Percentiles rank a stretch among this genome's conserved stretches.
These are phyloP conservation scores for Troides oblongomaculatus DNA, from an alignment of 2,888 invertebrate species.

Conservation along the genomic window DNA sequence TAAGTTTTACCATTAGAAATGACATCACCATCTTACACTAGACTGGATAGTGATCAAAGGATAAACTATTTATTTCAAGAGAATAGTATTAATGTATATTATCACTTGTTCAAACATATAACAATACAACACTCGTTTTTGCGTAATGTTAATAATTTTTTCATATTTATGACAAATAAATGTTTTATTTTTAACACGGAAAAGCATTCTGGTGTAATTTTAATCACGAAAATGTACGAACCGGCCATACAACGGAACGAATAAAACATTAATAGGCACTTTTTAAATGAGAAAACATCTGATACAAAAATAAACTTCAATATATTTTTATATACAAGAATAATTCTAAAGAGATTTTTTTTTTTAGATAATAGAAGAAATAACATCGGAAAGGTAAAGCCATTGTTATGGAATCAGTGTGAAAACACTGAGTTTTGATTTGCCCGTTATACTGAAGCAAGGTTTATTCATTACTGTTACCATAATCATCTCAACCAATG, in stretches of 20 bases:
- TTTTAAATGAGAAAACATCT: constrained; percentile 9
- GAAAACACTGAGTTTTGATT: too few relatives aligned
- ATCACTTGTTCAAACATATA: background rate
- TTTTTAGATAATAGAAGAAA: background rate
- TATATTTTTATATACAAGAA: constrained; percentile 11
- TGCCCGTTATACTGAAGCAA: too few relatives aligned
- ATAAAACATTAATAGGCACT: constrained; percentile 7
- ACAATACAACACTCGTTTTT: background rate
- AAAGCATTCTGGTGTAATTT: constrained; percentile 14
- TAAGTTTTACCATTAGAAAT: too few relatives aligned
- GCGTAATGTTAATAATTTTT: constrained; percentile 4
- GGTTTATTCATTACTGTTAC: too few relatives aligned
- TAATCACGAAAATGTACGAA: constrained; percentile 24
- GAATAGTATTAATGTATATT: too few relatives aligned
- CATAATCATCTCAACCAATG: too few relatives aligned
- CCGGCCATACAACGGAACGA: constrained; percentile 12
- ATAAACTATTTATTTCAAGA: too few relatives aligned
- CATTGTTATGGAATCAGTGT: background rate
- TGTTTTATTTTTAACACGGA: constrained; percentile 10
- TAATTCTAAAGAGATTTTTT: background rate
- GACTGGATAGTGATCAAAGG: too few relatives aligned
- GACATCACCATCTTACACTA: too few relatives aligned
- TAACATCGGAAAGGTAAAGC: background rate
- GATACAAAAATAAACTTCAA: constrained; percentile 4
- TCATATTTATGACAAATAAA: constrained; percentile 10